Conservation (phyloP, 2,888 invertebrate genomes). For the Heteropelma amictum region DNA sequence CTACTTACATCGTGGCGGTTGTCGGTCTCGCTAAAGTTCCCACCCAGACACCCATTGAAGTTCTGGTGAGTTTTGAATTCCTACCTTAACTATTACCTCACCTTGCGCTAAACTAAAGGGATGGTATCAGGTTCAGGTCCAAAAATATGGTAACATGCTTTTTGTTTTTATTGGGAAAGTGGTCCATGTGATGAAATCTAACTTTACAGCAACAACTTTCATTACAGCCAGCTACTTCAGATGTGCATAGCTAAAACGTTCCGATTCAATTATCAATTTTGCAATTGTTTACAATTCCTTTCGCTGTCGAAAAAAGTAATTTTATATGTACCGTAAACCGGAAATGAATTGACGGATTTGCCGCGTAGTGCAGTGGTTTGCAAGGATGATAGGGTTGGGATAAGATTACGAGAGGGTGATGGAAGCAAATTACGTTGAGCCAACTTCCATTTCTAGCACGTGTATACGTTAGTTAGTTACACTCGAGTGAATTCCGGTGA, state of each 20-base stretch:
- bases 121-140: too few relatives aligned
- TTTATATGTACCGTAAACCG: background rate
- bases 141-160: too few relatives aligned
- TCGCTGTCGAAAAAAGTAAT: background rate
- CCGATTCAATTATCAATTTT: too few relatives aligned
- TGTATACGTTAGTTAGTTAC: constrained; percentile 66
- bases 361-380: too few relatives aligned
- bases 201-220: too few relatives aligned
- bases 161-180: too few relatives aligned
- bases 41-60: constrained; percentile 77
- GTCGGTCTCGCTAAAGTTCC: constrained; percentile 79
- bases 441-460: constrained; percentile 50
- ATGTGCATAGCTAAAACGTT: too few relatives aligned
- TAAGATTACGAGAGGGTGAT: background rate
- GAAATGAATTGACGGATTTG: background rate
- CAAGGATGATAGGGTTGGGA: background rate
- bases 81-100: too few relatives aligned
- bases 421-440: constrained; percentile 53
- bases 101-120: too few relatives aligned
- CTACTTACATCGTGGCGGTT: constrained; percentile 81
- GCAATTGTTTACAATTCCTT: background rate
- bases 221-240: too few relatives aligned
- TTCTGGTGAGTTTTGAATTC: constrained; percentile 70
- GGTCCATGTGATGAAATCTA: too few relatives aligned
- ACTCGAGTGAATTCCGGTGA: constrained; percentile 70